Conservation (phyloP, 2,888 invertebrate species). For the Geotrupes spiniger region DNA sequence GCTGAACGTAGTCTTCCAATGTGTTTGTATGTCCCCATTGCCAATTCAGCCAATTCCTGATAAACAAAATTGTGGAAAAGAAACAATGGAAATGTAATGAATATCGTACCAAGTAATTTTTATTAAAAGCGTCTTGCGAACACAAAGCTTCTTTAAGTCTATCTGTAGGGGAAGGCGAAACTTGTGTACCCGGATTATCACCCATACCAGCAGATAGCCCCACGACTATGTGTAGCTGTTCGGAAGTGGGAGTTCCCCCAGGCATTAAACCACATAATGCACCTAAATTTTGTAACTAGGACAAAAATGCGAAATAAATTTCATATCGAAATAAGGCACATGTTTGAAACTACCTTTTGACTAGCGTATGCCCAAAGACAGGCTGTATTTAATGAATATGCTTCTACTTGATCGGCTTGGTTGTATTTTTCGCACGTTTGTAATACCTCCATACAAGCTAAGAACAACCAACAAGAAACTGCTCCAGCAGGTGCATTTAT, state of each 20-base stretch:
- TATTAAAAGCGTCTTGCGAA: slow-evolving; percentile 83
- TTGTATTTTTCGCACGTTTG: slow-evolving; percentile 73
- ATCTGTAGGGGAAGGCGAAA: slow-evolving; percentile 65
- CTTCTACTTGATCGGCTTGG: slow-evolving; percentile 65
- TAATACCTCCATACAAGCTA: slow-evolving; percentile 83
- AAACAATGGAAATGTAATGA: slow-evolving; percentile 15
- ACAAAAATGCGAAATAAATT: slow-evolving; percentile 2
- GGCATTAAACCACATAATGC: slow-evolving; percentile 89
- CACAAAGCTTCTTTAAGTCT: slow-evolving; percentile 87
- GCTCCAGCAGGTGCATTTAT: slow-evolving; percentile 79
- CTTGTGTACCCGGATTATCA: slow-evolving; percentile 59
- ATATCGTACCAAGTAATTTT: slow-evolving; percentile 70
- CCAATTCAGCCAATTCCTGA: slow-evolving; percentile 85
- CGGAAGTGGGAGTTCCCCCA: slow-evolving; percentile 74
- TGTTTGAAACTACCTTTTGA: slow-evolving; percentile 42
- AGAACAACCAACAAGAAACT: slow-evolving; percentile 87
- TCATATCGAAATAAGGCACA: background rate
- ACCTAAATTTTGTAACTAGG: slow-evolving; percentile 77
- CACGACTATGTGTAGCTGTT: slow-evolving; percentile 87
- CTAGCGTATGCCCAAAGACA: slow-evolving; percentile 85
- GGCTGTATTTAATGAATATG: slow-evolving; percentile 82
- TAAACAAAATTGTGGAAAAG: too few relatives aligned
- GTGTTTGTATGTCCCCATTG: slow-evolving; percentile 96
- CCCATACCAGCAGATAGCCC: slow-evolving; percentile 90
- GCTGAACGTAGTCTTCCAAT: slow-evolving; percentile 79